Conservation (phyloP, 2,797 vertebrate species). For the Pyrocephalus nanus region DNA sequence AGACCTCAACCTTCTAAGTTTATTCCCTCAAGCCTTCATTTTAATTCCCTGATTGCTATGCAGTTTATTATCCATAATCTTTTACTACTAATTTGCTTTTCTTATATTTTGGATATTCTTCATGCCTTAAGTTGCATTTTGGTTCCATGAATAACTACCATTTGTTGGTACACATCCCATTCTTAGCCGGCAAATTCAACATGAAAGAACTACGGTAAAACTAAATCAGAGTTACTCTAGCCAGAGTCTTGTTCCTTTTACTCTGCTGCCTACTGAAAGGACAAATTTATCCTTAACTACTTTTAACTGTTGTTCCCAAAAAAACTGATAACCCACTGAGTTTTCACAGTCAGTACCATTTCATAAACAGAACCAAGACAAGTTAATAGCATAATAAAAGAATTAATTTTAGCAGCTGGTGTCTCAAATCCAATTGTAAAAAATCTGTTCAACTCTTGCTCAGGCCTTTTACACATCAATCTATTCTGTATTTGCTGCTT, state of each 20-base stretch:
- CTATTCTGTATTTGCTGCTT: not conserved
- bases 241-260: not conserved
- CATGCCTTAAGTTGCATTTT: not conserved
- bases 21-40: not conserved
- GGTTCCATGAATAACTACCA: not conserved
- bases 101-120: not conserved
- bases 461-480: not conserved
- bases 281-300: not conserved
- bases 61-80: not conserved
- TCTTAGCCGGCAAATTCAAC: not conserved
- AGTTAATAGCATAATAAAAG: not conserved
- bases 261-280: fast-evolving
- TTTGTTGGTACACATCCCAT: not conserved
- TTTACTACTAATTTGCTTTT: not conserved
- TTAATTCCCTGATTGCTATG: not conserved
- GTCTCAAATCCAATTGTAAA: not conserved
- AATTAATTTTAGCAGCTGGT: not conserved
- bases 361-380: not conserved
- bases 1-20: not conserved
- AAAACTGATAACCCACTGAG: not conserved
- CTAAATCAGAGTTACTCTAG: not conserved
- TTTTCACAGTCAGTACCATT: not conserved
- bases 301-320: not conserved
- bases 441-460: not conserved
- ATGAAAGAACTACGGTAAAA: not conserved